phyloP scores from a whole-genome alignment of 1,140 invertebrate genomes.

The Panulirus ornatus region DNA sequence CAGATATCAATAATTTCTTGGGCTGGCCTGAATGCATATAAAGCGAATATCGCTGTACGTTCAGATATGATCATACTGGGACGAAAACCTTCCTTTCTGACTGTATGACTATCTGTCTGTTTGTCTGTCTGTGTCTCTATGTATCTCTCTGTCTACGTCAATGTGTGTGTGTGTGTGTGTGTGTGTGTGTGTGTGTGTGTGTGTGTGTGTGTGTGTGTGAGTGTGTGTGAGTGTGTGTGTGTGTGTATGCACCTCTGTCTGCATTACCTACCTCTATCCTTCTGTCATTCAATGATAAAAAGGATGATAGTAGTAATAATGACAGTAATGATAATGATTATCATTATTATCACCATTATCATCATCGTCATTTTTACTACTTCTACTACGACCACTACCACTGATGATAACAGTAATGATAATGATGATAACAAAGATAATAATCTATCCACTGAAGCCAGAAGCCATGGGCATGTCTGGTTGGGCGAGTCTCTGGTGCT shows the following conservation, averaged over 20 bases:
- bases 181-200: constrained; percentile 16
- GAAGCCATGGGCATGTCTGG: no score
- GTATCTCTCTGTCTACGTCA: constrained; percentile 15
- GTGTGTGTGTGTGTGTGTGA: constrained; percentile 11
- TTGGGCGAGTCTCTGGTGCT: no score
- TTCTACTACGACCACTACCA: no score
- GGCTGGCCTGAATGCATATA: constrained; percentile 32
- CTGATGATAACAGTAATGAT: no score
- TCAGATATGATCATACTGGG: neutral
- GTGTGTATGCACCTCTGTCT: constrained; percentile 1
- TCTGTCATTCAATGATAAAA: no score
- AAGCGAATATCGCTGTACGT: neutral
- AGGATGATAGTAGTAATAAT: no score
- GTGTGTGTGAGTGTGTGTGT: constrained; percentile 18
- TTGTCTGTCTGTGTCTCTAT: constrained; percentile 17
- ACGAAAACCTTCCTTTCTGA: no score
- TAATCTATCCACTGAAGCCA: no score
- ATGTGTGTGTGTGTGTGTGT: constrained; percentile 31
- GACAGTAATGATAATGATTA: no score
- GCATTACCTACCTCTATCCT: neutral
- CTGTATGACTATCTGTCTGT: neutral
- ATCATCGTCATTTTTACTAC: no score
- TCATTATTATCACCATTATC: no score
- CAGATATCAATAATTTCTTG: constrained; percentile 47
- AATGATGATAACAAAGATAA: no score